These are phyloP conservation scores for Phoenoteleia sp. DNA, from an alignment of 2,888 invertebrate genomes.

Conservation along the genomic window DNA sequence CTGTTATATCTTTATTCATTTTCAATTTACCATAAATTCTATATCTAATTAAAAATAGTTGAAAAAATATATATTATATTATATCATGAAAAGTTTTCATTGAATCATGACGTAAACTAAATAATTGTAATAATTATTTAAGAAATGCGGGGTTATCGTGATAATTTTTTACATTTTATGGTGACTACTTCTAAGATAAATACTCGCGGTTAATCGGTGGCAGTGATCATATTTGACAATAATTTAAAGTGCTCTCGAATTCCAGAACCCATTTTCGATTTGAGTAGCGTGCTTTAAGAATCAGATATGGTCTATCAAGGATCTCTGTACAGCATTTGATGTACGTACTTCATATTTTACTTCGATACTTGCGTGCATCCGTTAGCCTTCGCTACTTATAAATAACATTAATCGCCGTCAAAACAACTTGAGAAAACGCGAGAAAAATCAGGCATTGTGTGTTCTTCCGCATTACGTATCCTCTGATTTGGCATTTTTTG, in stretches of 20 bases:
- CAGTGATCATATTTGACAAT: constrained; percentile 18
- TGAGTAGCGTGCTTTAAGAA: constrained; percentile 9
- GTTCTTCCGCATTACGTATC: no score
- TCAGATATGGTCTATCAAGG: constrained; percentile 43
- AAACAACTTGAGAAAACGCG: constrained; percentile 39
- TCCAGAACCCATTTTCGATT: constrained; percentile 30
- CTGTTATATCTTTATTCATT: no score
- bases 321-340: constrained; percentile 38
- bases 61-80: no score
- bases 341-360: constrained; percentile 45
- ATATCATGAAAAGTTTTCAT: no score
- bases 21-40: no score
- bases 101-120: no score
- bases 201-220: no score
- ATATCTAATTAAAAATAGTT: no score
- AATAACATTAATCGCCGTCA: constrained; percentile 54
- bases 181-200: no score
- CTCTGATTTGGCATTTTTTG: constrained; percentile 19
- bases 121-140: no score
- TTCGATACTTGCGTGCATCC: constrained; percentile 56
- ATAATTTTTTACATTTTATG: no score
- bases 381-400: constrained; percentile 47
- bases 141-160: no score
- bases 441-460: constrained; percentile 26
- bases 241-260: constrained; percentile 13